Evolutionary conservation across 2,113 vertebrate genomes (phyloP).

Genomic region (Seriola aureovittata): DNA sequence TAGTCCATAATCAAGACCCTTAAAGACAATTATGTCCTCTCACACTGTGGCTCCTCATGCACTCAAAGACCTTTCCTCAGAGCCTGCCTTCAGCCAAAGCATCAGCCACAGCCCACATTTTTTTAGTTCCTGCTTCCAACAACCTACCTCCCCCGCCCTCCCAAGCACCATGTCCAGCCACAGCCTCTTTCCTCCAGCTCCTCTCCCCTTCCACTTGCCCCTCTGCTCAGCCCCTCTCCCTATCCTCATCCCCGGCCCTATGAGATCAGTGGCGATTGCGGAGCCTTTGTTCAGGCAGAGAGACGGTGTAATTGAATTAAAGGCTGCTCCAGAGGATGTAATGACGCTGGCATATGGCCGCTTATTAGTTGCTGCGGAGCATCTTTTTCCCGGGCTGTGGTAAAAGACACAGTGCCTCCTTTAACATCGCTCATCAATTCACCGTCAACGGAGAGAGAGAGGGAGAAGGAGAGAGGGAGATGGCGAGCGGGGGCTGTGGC

Average conservation of each 20-base stretch:
- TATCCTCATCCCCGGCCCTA: constrained; percentile 19
- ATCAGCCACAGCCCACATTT: constrained; percentile 32
- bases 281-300: constrained; percentile 81
- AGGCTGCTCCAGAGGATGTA: constrained; percentile 71
- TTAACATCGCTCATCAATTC: constrained; percentile 54
- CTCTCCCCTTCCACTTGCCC: constrained; percentile 21
- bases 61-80: background rate
- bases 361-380: constrained; percentile 54
- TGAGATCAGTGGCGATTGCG: constrained; percentile 67
- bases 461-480: constrained; percentile 1
- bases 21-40: background rate
- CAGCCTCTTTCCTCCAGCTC: background rate
- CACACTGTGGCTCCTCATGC: background rate
- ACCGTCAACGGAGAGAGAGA: constrained; percentile 21
- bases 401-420: constrained; percentile 35
- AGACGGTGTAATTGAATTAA: constrained; percentile 77
- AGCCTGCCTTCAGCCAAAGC: constrained; percentile 12
- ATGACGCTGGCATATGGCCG: constrained; percentile 60
- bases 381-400: constrained; percentile 44
- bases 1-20: constrained; percentile 9
- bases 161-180: background rate
- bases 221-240: constrained; percentile 13
- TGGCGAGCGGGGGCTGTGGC: constrained; percentile 61
- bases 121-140: background rate
- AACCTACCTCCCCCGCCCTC: background rate